Evolutionary conservation across 2,888 invertebrate species (phyloP), one percentile per base, ranked within the genome.

Genomic region (Clusia tigrina): DNA sequence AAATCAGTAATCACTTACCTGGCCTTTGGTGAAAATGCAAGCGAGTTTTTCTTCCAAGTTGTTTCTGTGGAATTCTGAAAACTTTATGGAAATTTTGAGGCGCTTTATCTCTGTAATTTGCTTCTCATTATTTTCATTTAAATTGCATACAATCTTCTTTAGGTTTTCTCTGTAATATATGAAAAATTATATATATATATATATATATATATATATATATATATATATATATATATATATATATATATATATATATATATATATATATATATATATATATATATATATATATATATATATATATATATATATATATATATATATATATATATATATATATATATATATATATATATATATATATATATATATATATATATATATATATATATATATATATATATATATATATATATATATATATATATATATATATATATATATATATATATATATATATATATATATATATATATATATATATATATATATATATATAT

Each of bases 311-410:
- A 26, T 55, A 59, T 51, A 55, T 37, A 51, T 52, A 12, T 15
- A 54, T 54, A 53, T 54, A 55, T 26, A 25, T 25, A 32, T 54
- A 48, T 48, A 48, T 48, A 48, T 10, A 48, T 48, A n/a, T 18
- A 18, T 48, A 48, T 48, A 15, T 17, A 48, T 48, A 15, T 10
- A 18, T 10, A 5, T 48, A 18, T 57, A 57, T 38, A 55, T 15
- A 54, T 42, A 20, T 59, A 61, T 26, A 62, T 26, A 37, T n/a
- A 37, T 55, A 37, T 37, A 56, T 37, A 56, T 56, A 32, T 32
- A 32, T 32, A 32, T 32, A 32, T 32, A 32, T 32, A 32, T 32
- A 32, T 32, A 32, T 32, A 32, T 32, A 32, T 32, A 32, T 32
- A 32, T 15, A 52, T 3, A 32, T 32, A 32, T 9, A 32, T 6